Conservation (phyloP, 2,888 invertebrate genomes). For the Agriopis leucophaearia region DNA sequence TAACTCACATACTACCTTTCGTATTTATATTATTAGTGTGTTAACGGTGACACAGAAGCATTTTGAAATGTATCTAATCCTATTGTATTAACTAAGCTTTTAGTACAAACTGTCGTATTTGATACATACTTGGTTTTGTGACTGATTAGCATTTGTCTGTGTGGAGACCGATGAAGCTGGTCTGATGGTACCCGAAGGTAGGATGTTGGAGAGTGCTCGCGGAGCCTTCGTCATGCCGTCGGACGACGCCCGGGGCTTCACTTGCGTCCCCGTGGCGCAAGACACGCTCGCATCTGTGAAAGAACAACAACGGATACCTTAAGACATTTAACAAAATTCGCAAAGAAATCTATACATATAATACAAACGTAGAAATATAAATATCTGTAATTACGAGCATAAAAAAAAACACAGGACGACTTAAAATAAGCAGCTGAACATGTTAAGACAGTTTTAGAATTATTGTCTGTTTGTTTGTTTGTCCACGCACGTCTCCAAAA, state of each 20-base stretch:
- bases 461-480: no score
- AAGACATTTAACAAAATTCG: no score
- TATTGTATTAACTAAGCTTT: no score
- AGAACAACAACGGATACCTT: background rate
- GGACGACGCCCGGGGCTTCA: constrained; percentile 75
- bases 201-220: constrained; percentile 85
- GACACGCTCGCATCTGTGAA: constrained; percentile 62
- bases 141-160: constrained; percentile 89
- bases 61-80: no score
- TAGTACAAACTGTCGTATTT: background rate
- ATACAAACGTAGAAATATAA: no score
- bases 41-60: no score
- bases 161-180: constrained; percentile 95
- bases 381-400: no score
- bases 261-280: constrained; percentile 68
- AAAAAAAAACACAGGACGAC: no score
- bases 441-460: no score
- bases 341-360: no score
- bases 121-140: constrained; percentile 77
- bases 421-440: no score
- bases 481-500: no score
- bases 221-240: constrained; percentile 77
- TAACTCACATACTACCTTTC: background rate
- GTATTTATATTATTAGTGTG: background rate
- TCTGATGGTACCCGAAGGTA: constrained; percentile 88